Evolutionary conservation across 2,113 vertebrate species (phyloP), one percentile per base, ranked within the genome.

Genomic region (Colinus virginianus): DNA sequence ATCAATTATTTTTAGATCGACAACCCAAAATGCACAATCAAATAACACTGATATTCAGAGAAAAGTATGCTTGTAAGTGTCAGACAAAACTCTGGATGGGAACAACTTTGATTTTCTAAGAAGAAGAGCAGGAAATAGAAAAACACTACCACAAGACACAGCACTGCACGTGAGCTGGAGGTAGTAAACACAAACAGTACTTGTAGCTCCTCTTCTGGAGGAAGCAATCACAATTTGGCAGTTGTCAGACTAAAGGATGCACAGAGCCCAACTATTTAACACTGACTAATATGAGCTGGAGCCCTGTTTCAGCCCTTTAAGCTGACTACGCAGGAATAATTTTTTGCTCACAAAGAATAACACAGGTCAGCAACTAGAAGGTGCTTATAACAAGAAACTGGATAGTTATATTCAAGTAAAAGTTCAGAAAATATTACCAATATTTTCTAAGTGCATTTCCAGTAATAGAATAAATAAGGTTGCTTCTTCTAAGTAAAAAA

Each of bases 121-220:
- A 23, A 45, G 55, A 56, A 42, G 11, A 56, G 14, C 14, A 62
- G 42, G 49, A 78, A 63, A 55, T 3, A 51, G 13, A n/a, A 40
- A 40, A 74, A 32, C 6, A 16, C 6, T 30, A 4, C 21, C 16
- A 38, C 25, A 22, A 67, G n/a, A 48, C 26, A 13, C 13, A 7
- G 22, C 1, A 45, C 6, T 34, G 7, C 13, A 58, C 5, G 10
- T 3, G 1, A 19, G 42, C 15, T 43, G 17, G 32, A 13, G 9
- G 4, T 42, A 43, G 22, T 2, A 14, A 68, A 36, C 20, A 28
- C 9, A 68, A 51, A 13, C 46, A 46, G 42, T 42, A 51, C 58
- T 78, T 55, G 13, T 11, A 72, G 40, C 13, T 26, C 10, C 45
- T 13, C 19, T 11, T 11, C 34, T 7, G 13, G 16, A 62, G 40